Evolutionary conservation across 2,797 vertebrate genomes (phyloP).

Genomic region (Scarus forsteni): DNA sequence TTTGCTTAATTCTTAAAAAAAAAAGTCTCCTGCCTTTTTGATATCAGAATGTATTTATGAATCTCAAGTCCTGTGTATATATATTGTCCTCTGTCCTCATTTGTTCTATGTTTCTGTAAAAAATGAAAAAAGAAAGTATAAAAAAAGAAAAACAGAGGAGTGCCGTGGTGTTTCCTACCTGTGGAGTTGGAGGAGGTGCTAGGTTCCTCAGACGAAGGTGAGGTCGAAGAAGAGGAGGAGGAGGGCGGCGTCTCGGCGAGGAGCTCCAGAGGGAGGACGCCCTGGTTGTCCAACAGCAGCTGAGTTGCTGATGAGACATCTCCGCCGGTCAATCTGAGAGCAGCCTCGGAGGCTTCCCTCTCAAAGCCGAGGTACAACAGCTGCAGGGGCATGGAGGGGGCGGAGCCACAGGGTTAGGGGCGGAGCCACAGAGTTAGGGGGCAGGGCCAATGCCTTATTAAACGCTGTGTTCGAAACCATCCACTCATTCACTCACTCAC

Average conservation of each 20-base stretch:
- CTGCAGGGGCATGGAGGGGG: constrained; percentile 66
- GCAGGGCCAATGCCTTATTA: too few species aligned
- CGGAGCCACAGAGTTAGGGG: neutral
- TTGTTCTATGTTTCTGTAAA: too few species aligned
- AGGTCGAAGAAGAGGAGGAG: constrained; percentile 75
- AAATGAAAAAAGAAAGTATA: too few species aligned
- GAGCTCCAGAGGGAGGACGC: constrained; percentile 82
- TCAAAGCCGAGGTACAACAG: constrained; percentile 89
- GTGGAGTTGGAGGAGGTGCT: constrained; percentile 75
- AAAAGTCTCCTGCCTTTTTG: too few species aligned
- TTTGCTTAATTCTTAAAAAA: too few species aligned
- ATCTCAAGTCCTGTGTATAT: too few species aligned
- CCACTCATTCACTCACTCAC: too few species aligned
- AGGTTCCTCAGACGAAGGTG: constrained; percentile 75
- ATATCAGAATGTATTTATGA: too few species aligned
- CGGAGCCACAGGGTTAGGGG: neutral
- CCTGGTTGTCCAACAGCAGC: constrained; percentile 88
- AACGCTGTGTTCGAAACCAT: too few species aligned
- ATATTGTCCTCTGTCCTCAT: too few species aligned
- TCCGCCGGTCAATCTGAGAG: constrained; percentile 85
- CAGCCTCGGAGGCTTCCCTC: constrained; percentile 73
- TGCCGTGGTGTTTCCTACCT: constrained; percentile 43
- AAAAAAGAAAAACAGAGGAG: too few species aligned
- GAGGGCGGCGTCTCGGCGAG: constrained; percentile 44
- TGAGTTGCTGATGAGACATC: constrained; percentile 89